Percentiles rank a stretch among this genome's conserved stretches.
These are phyloP conservation scores for Xiphophorus maculatus DNA, from an alignment of 2,113 vertebrate species.

Conservation along the genomic window DNA sequence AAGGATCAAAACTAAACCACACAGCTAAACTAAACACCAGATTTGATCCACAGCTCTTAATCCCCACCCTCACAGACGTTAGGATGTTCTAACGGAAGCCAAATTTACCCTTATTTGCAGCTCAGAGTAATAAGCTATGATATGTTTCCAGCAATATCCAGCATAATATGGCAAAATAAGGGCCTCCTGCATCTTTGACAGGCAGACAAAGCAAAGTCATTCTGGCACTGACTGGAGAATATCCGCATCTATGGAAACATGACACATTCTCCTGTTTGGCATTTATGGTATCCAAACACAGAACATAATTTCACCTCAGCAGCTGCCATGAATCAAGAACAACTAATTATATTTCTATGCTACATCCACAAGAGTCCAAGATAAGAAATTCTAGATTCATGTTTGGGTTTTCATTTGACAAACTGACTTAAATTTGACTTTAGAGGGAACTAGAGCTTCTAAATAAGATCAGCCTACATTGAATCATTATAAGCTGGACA, in stretches of 20 bases:
- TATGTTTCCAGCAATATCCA: slow-evolving; percentile 52
- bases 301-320: neutral
- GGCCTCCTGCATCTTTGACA: slow-evolving; percentile 28
- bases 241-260: slow-evolving; percentile 29
- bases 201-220: slow-evolving; percentile 35
- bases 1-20: neutral
- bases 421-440: neutral
- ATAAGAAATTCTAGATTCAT: neutral
- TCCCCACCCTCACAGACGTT: neutral
- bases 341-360: neutral
- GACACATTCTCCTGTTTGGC: slow-evolving; percentile 22
- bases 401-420: neutral
- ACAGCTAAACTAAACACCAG: neutral
- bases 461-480: neutral
- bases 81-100: slow-evolving; percentile 25
- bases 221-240: slow-evolving; percentile 27
- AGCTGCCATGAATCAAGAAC: neutral
- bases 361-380: neutral
- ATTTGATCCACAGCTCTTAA: neutral
- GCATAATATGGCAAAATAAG: slow-evolving; percentile 61
- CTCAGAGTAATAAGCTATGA: slow-evolving; percentile 26
- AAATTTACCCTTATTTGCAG: slow-evolving; percentile 66
- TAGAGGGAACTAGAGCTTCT: neutral
- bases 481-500: neutral
- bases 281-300: neutral